A percentile compares a stretch with the other conserved stretches of the same genome.
Evolutionary conservation across 1,140 invertebrate genomes (phyloP).

Genomic region (Macrocentrus cingulum): DNA sequence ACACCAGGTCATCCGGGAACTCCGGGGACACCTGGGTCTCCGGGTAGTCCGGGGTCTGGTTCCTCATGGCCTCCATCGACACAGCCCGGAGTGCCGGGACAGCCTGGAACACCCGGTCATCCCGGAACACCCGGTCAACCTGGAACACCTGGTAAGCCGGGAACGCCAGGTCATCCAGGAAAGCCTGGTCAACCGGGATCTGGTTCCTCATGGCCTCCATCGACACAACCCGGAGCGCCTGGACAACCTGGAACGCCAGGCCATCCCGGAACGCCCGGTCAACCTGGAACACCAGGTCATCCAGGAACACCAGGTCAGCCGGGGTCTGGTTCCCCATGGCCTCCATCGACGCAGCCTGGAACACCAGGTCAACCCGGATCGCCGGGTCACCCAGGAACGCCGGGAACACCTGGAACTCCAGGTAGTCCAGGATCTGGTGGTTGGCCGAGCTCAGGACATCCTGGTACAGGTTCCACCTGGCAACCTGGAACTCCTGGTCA

Average conservation of each 20-base stretch:
- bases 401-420: too few species aligned
- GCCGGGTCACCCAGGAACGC: conserved; percentile 17
- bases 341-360: conserved; percentile 17
- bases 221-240: conserved; percentile 23
- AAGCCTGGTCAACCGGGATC: conserved; percentile 22
- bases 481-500: conserved; percentile 15
- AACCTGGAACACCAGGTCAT: conserved; percentile 10
- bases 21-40: too few species aligned
- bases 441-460: too few species aligned
- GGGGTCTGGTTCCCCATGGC: conserved; percentile 11
- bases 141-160: conserved; percentile 28
- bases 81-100: too few species aligned
- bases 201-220: too few species aligned
- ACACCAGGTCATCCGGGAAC: conserved; percentile 26
- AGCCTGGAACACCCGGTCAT: conserved; percentile 22
- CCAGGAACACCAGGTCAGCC: conserved; percentile 16
- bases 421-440: too few species aligned
- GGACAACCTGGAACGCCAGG: conserved; percentile 27
- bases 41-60: too few species aligned
- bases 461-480: conserved; percentile 26
- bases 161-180: not conserved
- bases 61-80: too few species aligned
- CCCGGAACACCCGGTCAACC: not conserved
- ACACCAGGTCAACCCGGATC: conserved; percentile 22
- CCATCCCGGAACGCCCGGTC: conserved; percentile 24